Base-by-base conservation (phyloP, 2,888 invertebrate genomes). In the Ornithoptera alexandrae region DNA sequence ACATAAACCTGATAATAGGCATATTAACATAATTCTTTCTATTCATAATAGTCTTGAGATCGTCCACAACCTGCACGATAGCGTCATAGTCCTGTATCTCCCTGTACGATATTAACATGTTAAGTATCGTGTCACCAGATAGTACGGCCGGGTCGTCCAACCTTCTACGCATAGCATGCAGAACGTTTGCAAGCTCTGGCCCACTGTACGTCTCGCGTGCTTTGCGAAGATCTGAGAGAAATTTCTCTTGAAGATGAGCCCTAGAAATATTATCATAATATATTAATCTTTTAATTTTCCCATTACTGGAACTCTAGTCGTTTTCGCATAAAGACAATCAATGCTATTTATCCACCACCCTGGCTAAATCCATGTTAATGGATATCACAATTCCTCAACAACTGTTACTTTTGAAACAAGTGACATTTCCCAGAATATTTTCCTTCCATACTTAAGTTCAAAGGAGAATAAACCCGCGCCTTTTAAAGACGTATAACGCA, bases 191-290 rank as follows among this genome's bases (percentile, higher is more conserved):
- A 18, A 97, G 86, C 78, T 98, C 98, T 67, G 95, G 95, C 1
- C 97, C 98, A 66, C 95, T 96, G 86, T 96, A 95, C 2, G 95
- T 95, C 82, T 99, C 98, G 62, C 98, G 95, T 0, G 97, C 97
- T 89, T 98, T 98, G 36, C 99, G 95, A 57, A 99, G 91, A 86
- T 99, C 99, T 7, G 96, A 94, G 65, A 99, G 92, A 90, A 99
- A 99, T 89, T 99, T 99, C 87, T 99, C 99, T 86, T 98, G 98
- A 93, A 98, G 97, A 82, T 98, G 98, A 0, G 98, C 97, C 89
- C 98, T 98, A 84, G n/a, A 8, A 83, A 24, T 63, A 17, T 62
- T n/a, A 50, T 58, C 10, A 46, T 46, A 3, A 22, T 22, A 57
- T 57, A 46, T 3, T 15, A 15, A 10, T 10, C 39, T 39, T 15